A percentile compares a stretch with the other conserved stretches of the same genome.
phyloP scores from a whole-genome alignment of 2,113 vertebrate species.

The Paedocypris sp. region DNA sequence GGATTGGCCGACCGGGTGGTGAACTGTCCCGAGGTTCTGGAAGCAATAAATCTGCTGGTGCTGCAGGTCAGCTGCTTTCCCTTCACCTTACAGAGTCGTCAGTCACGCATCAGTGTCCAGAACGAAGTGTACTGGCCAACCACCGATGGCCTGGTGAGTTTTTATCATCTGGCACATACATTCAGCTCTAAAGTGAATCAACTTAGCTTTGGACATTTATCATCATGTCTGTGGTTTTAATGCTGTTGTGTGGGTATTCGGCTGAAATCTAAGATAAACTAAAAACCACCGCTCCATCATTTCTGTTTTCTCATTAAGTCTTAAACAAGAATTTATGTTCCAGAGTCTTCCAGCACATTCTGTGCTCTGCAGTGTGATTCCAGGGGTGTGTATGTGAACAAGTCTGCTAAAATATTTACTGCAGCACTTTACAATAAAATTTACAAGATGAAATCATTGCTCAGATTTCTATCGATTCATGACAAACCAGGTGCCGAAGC shows the following conservation, averaged over 20 bases:
- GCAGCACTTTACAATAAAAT: background rate
- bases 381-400: background rate
- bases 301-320: background rate
- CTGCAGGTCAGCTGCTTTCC: constrained; percentile 97
- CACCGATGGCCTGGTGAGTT: constrained; percentile 67
- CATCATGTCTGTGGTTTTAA: no score
- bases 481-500: no score
- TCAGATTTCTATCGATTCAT: background rate
- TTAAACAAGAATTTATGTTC: no score
- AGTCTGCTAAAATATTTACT: background rate
- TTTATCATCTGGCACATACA: no score
- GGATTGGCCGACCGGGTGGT: constrained; percentile 91
- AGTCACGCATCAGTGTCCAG: constrained; percentile 80
- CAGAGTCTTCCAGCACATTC: background rate
- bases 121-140: constrained; percentile 94
- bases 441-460: background rate
- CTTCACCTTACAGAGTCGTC: constrained; percentile 83
- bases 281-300: no score
- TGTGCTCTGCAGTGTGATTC: background rate
- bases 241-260: no score
- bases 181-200: no score
- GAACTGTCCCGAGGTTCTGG: constrained; percentile 89
- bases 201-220: no score
- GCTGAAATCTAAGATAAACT: no score
- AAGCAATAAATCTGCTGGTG: constrained; percentile 89